A percentile compares a stretch with the other conserved stretches of the same genome.
Conservation (phyloP, 2,888 invertebrate species). For the Clistopyga incitator region DNA sequence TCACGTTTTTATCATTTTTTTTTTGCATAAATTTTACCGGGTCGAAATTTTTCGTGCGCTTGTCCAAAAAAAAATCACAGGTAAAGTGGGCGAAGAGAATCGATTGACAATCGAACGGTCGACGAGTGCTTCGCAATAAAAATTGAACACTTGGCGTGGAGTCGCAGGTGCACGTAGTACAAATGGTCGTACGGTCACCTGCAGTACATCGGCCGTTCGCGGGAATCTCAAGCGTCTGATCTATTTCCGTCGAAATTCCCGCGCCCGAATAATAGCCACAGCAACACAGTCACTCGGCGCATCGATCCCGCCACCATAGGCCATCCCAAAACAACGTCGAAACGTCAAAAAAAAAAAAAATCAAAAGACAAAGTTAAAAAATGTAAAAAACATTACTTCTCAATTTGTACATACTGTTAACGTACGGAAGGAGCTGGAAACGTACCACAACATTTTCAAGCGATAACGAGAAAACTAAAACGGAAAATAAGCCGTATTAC, state of each 20-base stretch:
- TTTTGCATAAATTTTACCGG: not conserved
- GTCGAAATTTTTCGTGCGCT: too few relatives aligned
- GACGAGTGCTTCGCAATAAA: conserved; percentile 70
- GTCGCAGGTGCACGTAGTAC: conserved; percentile 23
- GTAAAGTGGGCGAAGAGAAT: conserved; percentile 71
- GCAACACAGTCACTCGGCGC: conserved; percentile 47
- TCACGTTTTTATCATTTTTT: conserved; percentile 1
- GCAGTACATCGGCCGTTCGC: conserved; percentile 45
- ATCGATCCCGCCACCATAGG: conserved; percentile 59
- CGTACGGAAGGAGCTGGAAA: not conserved
- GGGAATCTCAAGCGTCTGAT: conserved; percentile 47
- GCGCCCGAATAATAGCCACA: conserved; percentile 29
- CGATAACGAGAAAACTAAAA: conserved; percentile 34
- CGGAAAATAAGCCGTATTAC: not conserved
- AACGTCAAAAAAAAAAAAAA: conserved; percentile 14
- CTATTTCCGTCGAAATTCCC: conserved; percentile 56
- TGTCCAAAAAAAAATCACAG: not conserved
- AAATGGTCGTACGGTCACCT: conserved; percentile 55
- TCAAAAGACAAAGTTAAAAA: conserved; percentile 28
- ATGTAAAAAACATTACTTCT: conserved; percentile 13
- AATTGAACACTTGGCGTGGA: conserved; percentile 72
- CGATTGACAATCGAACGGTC: conserved; percentile 69
- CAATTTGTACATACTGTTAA: not conserved
- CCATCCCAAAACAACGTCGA: conserved; percentile 36
- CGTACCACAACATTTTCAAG: conserved; percentile 1